phyloP scores from a whole-genome alignment of 2,113 vertebrate species.

The Archilochus colubris region DNA sequence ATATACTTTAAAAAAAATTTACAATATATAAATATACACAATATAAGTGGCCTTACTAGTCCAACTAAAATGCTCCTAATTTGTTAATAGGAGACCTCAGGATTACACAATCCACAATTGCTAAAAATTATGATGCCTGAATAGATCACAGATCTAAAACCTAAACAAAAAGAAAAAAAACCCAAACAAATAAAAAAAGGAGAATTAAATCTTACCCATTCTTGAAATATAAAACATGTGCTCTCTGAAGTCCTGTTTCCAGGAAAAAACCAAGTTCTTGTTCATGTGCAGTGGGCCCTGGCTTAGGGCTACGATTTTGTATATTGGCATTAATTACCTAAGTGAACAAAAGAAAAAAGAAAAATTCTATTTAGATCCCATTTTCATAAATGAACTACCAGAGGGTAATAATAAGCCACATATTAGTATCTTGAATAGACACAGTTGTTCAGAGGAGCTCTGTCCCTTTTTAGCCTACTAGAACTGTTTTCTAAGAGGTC shows the following conservation, averaged over 20 bases:
- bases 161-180: background rate
- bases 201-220: conserved; percentile 85
- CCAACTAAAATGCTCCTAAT: background rate
- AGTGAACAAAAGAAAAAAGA: background rate
- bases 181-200: background rate
- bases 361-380: background rate
- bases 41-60: background rate
- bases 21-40: background rate
- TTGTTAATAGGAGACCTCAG: background rate
- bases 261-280: conserved; percentile 98
- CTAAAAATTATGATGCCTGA: background rate
- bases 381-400: background rate
- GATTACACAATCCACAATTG: background rate
- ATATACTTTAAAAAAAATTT: background rate
- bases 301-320: conserved; percentile 97
- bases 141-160: background rate
- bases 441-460: background rate
- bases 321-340: conserved; percentile 90
- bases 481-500: background rate
- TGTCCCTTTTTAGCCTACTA: background rate
- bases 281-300: conserved; percentile 90
- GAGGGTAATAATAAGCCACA: background rate
- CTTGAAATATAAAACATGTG: conserved; percentile 98
- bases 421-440: background rate
- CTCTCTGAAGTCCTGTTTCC: conserved; percentile 97